Percentiles rank a stretch among this genome's conserved stretches.
These are phyloP conservation scores for Paraplagusia blochii DNA, from an alignment of 2,113 vertebrate species.

Conservation along the genomic window DNA sequence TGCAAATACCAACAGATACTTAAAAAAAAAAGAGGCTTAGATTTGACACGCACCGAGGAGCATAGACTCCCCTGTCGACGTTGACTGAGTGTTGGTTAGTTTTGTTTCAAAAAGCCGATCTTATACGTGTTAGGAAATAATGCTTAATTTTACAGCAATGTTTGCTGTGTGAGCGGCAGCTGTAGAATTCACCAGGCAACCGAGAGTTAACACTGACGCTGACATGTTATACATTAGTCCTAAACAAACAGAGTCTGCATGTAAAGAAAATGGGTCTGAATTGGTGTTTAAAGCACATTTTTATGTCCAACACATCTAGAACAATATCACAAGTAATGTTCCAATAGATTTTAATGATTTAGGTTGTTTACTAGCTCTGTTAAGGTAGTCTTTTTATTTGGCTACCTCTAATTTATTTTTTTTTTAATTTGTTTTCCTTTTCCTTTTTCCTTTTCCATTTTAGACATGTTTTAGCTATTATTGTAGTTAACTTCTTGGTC, in stretches of 20 bases:
- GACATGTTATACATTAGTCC: conserved; percentile 31
- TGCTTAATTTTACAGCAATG: conserved; percentile 13
- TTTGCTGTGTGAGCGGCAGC: conserved; percentile 26
- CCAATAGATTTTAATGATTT: too few species aligned
- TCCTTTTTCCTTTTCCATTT: too few species aligned
- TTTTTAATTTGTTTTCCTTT: too few species aligned
- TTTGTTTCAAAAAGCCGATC: too few species aligned
- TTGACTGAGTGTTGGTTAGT: neutral
- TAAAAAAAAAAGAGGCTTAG: conserved; percentile 11
- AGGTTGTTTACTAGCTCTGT: too few species aligned
- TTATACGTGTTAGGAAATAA: neutral
- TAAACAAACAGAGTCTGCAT: conserved; percentile 20
- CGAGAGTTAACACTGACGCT: conserved; percentile 60
- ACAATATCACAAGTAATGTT: too few species aligned
- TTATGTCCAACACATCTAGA: too few species aligned
- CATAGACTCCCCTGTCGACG: neutral
- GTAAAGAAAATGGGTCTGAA: neutral
- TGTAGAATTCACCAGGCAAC: conserved; percentile 67
- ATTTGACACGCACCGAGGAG: conserved; percentile 2
- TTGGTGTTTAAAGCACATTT: too few species aligned
- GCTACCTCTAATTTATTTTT: too few species aligned
- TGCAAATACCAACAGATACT: conserved; percentile 51
- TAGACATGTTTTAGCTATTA: too few species aligned
- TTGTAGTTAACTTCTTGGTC: too few species aligned
- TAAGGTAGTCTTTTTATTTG: too few species aligned